Conservation (phyloP, 30 jellyfish, hydroid and myxozoan species). For the Nemopilema nomurai region DNA sequence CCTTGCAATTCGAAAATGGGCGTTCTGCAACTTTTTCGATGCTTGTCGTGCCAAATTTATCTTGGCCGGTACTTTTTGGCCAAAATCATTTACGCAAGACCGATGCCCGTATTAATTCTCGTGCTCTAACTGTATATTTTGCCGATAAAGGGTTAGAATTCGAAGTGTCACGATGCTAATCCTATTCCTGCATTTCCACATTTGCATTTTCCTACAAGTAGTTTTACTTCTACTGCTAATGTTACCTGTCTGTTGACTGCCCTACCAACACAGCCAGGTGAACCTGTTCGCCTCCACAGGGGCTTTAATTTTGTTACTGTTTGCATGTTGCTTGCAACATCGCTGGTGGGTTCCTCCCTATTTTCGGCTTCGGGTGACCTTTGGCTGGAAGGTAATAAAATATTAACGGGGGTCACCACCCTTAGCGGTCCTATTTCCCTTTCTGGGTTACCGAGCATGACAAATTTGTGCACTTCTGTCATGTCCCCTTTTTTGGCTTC, state of each 20-base stretch:
- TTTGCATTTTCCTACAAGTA: background rate
- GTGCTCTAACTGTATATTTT: background rate
- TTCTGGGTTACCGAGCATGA: background rate
- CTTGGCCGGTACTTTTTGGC: constrained; percentile 3
- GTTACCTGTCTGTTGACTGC: background rate
- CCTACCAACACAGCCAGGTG: background rate
- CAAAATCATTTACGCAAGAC: background rate
- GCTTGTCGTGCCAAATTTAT: constrained; percentile 40
- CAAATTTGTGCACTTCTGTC: background rate
- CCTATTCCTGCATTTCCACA: background rate
- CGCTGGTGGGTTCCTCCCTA: background rate
- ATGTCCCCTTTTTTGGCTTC: background rate
- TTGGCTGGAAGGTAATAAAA: background rate
- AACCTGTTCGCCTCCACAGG: background rate
- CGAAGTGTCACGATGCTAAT: background rate
- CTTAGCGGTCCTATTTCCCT: background rate
- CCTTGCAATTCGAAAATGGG: constrained; percentile 32
- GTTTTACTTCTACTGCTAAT: background rate
- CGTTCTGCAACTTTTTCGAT: constrained; percentile 31
- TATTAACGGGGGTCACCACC: background rate
- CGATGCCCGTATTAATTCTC: background rate
- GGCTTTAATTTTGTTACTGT: background rate
- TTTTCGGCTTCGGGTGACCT: background rate
- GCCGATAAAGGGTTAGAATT: background rate
- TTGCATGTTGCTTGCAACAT: background rate